A percentile compares a stretch with the other conserved stretches of the same genome.
Evolutionary conservation across 2,113 vertebrate species (phyloP).

Genomic region (Hemicordylus capensis): DNA sequence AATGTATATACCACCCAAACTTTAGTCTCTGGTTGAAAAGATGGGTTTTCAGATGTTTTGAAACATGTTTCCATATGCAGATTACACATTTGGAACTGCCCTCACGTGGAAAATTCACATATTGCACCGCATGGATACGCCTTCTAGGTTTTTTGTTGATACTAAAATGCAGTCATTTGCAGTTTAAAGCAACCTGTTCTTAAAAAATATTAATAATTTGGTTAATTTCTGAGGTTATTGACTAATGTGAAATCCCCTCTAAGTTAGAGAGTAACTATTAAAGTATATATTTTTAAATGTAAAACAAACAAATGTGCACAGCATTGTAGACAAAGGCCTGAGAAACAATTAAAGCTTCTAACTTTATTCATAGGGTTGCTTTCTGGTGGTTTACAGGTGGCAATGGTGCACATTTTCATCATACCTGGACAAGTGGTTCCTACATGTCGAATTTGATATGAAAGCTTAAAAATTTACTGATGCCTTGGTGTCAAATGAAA

Average conservation of each 20-base stretch:
- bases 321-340: background rate
- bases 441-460: background rate
- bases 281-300: background rate
- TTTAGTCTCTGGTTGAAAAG: too few relatives aligned
- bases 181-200: background rate
- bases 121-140: background rate
- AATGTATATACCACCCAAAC: too few relatives aligned
- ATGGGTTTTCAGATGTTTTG: too few relatives aligned
- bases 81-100: background rate
- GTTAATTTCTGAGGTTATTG: background rate
- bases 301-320: background rate
- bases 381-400: background rate
- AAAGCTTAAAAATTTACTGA: background rate
- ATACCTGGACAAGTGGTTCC: too few relatives aligned
- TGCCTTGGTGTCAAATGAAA: background rate
- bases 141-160: background rate
- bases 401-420: background rate
- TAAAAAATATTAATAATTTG: background rate
- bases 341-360: background rate
- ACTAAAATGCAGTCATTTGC: background rate
- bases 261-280: background rate
- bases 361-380: background rate
- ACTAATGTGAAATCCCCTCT: background rate
- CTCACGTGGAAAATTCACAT: background rate
- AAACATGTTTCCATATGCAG: background rate